Conservation (phyloP, 1,140 invertebrate genomes). For the Dreissena rostriformis region DNA sequence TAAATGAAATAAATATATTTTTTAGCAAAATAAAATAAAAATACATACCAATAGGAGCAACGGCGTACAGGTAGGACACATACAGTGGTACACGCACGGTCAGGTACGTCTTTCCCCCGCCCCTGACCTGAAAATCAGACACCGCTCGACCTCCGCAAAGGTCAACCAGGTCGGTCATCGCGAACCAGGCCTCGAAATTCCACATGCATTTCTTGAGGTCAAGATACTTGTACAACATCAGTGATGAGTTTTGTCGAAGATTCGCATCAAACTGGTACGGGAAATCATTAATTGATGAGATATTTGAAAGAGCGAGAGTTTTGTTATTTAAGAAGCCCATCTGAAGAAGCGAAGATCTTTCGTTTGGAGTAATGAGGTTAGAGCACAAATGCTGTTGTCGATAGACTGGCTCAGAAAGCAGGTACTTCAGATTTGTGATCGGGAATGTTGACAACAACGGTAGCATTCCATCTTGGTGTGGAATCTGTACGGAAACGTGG, state of each 20-base stretch:
- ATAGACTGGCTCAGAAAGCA: slow-evolving; percentile 81
- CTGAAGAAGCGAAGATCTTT: slow-evolving; percentile 63
- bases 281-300: slow-evolving; percentile 66
- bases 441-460: slow-evolving; percentile 82
- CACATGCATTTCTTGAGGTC: slow-evolving; percentile 82
- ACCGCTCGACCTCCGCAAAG: slow-evolving; percentile 81
- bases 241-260: slow-evolving; percentile 75
- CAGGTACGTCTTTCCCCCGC: slow-evolving; percentile 79
- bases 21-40: not conserved
- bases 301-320: slow-evolving; percentile 22
- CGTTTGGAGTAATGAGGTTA: slow-evolving; percentile 79
- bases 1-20: too few species aligned
- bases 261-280: slow-evolving; percentile 78
- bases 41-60: slow-evolving; percentile 73
- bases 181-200: slow-evolving; percentile 83
- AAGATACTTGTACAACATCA: slow-evolving; percentile 81
- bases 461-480: slow-evolving; percentile 83
- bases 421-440: slow-evolving; percentile 80
- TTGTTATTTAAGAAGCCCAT: slow-evolving; percentile 76
- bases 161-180: slow-evolving; percentile 82
- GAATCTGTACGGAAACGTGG: slow-evolving; percentile 81
- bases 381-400: slow-evolving; percentile 82
- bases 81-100: slow-evolving; percentile 82
- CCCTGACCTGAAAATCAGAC: slow-evolving; percentile 80
- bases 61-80: slow-evolving; percentile 81